Evolutionary conservation across 2,113 vertebrate genomes (phyloP).

Genomic region (Scomber scombrus): DNA sequence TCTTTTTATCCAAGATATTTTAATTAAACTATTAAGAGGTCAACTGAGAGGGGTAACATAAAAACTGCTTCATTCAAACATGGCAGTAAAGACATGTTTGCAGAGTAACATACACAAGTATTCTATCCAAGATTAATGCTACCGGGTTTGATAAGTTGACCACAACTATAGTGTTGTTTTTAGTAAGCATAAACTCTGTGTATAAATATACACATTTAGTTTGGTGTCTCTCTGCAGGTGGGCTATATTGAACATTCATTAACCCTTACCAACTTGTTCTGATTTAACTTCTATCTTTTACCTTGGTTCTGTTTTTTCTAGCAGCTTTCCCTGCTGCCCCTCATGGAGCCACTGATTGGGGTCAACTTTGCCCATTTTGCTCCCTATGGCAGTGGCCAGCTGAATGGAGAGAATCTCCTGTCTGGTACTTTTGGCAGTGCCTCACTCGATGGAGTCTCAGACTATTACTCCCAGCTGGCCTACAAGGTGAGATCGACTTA

Average conservation of each 20-base stretch:
- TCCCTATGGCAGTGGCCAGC: constrained; percentile 94
- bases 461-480: constrained; percentile 98
- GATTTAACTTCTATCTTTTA: not conserved
- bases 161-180: not conserved
- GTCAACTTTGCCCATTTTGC: constrained; percentile 98
- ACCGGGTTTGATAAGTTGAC: not conserved
- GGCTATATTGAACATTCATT: not conserved
- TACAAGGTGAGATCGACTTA: constrained; percentile 85
- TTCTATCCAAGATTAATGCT: not conserved
- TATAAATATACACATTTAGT: not conserved
- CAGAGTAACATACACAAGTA: no score
- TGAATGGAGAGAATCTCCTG: constrained; percentile 94
- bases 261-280: not conserved
- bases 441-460: constrained; percentile 94
- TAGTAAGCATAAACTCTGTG: not conserved
- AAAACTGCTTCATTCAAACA: no score
- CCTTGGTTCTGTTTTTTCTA: constrained; percentile 63
- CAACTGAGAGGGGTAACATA: no score
- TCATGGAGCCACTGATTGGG: constrained; percentile 97
- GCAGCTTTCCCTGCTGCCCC: constrained; percentile 96
- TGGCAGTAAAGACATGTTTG: no score
- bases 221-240: not conserved
- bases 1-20: no score
- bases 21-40: no score
- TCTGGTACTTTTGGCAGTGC: constrained; percentile 96